Evolutionary conservation across 2,888 invertebrate species (phyloP).

Genomic region (Pyrochroa serraticornis): DNA sequence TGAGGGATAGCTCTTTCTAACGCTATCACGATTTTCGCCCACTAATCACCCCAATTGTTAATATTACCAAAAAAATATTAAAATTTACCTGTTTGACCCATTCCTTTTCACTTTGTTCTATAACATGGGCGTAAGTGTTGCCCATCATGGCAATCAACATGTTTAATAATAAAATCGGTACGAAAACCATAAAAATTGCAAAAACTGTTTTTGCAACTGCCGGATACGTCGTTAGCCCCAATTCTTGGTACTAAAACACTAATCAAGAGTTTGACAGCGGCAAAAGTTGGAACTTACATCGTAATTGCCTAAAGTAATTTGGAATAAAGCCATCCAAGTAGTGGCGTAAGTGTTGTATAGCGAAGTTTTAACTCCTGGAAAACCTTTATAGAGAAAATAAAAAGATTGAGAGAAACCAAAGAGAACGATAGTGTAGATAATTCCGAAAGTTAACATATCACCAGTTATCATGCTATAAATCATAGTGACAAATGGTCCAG

Average conservation of each 20-base stretch:
- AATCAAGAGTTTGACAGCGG: background rate
- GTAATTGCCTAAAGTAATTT: slow-evolving; percentile 97
- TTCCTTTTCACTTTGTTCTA: slow-evolving; percentile 98
- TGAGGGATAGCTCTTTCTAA: slow-evolving; percentile 92
- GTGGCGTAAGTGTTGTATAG: slow-evolving; percentile 84
- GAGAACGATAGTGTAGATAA: slow-evolving; percentile 93
- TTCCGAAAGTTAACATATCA: slow-evolving; percentile 97
- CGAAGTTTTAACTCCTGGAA: slow-evolving; percentile 79
- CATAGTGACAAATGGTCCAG: slow-evolving; percentile 99
- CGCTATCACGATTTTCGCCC: slow-evolving; percentile 98
- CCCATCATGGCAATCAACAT: slow-evolving; percentile 99
- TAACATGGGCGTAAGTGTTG: slow-evolving; percentile 97
- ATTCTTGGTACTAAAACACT: slow-evolving; percentile 81
- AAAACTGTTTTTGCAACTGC: slow-evolving; percentile 95
- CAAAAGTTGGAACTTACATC: slow-evolving; percentile 72
- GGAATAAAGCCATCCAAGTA: slow-evolving; percentile 98
- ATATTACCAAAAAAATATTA: no score
- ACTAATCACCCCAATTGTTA: slow-evolving; percentile 57
- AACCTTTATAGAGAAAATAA: slow-evolving; percentile 92
- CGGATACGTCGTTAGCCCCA: slow-evolving; percentile 89
- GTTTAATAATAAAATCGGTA: slow-evolving; percentile 94
- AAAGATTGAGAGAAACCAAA: slow-evolving; percentile 96
- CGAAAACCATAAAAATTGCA: slow-evolving; percentile 96
- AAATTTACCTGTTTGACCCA: slow-evolving; percentile 82
- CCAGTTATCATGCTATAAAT: slow-evolving; percentile 99